Percentiles rank a stretch among this genome's conserved stretches.
Evolutionary conservation across 2,113 vertebrate genomes (phyloP).

Genomic region (Phainopepla nitens): DNA sequence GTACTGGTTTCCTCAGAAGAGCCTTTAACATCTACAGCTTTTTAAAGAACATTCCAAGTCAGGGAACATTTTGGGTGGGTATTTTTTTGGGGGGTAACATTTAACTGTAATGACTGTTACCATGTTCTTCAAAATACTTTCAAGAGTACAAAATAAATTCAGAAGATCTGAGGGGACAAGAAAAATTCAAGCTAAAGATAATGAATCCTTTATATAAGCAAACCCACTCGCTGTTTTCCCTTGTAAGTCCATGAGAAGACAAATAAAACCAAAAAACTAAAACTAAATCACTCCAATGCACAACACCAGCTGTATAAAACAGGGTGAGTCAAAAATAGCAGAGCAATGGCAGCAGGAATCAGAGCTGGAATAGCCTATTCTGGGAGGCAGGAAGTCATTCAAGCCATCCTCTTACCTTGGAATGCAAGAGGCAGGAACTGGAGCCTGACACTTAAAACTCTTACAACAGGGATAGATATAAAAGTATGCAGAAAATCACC

Average conservation of each 20-base stretch:
- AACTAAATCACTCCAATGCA: neutral
- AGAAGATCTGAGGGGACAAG: neutral
- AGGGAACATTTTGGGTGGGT: neutral
- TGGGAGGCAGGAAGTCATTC: conserved; percentile 18
- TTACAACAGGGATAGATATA: neutral
- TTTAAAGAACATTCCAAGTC: neutral
- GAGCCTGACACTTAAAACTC: neutral
- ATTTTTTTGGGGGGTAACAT: neutral
- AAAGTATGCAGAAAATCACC: neutral
- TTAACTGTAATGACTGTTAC: neutral
- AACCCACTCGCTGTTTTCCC: neutral
- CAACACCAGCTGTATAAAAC: neutral
- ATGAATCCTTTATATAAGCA: neutral
- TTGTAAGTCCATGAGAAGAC: neutral
- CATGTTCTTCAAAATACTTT: neutral
- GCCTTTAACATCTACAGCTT: neutral
- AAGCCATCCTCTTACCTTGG: conserved; percentile 11
- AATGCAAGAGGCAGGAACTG: neutral
- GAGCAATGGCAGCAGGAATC: neutral
- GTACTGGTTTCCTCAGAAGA: conserved; percentile 3
- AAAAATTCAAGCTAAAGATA: neutral
- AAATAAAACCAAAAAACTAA: neutral
- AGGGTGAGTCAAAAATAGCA: neutral
- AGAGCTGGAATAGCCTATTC: neutral
- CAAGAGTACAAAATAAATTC: neutral